Evolutionary conservation across 2,797 vertebrate genomes (phyloP).

Genomic region (Mergus octosetaceus): DNA sequence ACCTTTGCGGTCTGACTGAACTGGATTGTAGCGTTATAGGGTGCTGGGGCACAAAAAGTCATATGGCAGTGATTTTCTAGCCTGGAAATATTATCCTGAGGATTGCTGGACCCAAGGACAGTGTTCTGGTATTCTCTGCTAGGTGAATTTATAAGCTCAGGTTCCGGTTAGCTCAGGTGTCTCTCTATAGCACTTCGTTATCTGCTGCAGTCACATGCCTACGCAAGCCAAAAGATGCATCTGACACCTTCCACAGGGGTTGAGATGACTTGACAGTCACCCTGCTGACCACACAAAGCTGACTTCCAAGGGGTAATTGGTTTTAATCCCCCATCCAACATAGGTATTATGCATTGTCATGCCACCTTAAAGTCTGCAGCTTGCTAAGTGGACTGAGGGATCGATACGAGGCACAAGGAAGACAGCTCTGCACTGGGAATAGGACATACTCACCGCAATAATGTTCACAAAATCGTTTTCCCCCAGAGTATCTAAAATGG

Average conservation of each 20-base stretch:
- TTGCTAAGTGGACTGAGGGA: not conserved
- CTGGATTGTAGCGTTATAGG: not conserved
- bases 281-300: not conserved
- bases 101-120: not conserved
- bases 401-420: not conserved
- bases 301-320: not conserved
- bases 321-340: not conserved
- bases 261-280: not conserved
- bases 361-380: not conserved
- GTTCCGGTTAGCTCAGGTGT: not conserved
- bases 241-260: not conserved
- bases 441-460: constrained; percentile 84
- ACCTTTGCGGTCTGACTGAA: not conserved
- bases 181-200: not conserved
- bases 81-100: not conserved
- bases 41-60: not conserved
- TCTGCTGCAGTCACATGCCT: not conserved
- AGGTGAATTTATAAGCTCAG: not conserved
- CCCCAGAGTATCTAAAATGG: constrained; percentile 92
- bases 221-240: not conserved
- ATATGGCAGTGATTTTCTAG: not conserved
- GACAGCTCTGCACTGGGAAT: not conserved
- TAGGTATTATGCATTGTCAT: not conserved
- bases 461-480: constrained; percentile 98
- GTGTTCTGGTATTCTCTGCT: not conserved